These are phyloP conservation scores for Echinops telfairi DNA, from an alignment of 2,113 vertebrate genomes.

Conservation along the genomic window DNA sequence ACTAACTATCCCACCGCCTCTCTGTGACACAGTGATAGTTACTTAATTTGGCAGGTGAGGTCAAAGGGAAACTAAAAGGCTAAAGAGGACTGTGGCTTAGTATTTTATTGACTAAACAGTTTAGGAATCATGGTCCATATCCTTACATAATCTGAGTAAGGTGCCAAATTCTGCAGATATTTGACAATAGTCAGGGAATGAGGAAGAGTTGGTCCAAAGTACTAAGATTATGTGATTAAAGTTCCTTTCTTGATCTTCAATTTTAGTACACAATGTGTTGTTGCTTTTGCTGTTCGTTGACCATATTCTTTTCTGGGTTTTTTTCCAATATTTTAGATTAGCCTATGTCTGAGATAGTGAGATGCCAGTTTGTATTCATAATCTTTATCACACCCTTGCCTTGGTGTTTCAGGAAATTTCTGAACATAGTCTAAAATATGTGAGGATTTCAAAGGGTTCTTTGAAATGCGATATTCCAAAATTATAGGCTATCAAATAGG, in stretches of 20 bases:
- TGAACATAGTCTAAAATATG: background rate
- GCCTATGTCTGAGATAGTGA: background rate
- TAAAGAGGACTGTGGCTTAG: background rate
- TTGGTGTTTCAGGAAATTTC: background rate
- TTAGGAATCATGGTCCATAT: background rate
- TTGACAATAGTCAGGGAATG: background rate
- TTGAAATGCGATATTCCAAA: conserved; percentile 5
- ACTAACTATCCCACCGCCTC: background rate
- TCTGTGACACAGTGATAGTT: background rate
- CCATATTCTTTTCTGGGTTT: background rate
- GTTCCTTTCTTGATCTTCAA: background rate
- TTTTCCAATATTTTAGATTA: background rate
- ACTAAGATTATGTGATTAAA: background rate
- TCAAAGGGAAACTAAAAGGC: background rate
- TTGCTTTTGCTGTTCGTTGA: background rate
- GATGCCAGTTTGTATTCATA: background rate
- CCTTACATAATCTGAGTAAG: background rate
- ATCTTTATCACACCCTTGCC: background rate
- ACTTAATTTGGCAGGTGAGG: no score
- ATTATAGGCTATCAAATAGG: background rate
- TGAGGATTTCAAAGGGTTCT: background rate
- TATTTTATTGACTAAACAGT: background rate
- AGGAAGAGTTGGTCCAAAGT: background rate
- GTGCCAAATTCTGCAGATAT: background rate
- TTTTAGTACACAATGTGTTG: background rate